Base-by-base conservation (phyloP, 2,113 vertebrate species). In the Platanista minor region DNA sequence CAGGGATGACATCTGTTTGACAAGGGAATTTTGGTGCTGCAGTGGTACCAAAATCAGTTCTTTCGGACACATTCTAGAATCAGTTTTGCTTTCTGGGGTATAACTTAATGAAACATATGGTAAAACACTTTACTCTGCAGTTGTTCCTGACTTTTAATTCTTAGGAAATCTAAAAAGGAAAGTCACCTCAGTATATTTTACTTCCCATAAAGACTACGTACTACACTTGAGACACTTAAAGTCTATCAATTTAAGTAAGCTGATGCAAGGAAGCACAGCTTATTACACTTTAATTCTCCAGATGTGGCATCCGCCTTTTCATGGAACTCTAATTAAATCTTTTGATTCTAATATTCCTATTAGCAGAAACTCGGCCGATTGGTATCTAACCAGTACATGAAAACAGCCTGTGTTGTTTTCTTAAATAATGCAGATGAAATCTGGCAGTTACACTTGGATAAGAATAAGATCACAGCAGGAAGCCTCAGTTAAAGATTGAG, bases 1-100 rank as follows among this genome's bases (percentile, higher is more conserved):
- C 97, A 97, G 97, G 97, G 98, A 93, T 96, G 97, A 97, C 98
- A 98, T 98, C 98, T 99, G 98, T 98, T 98, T 98, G 98, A 98
- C 98, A 98, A 98, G 98, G 97, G 95, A 98, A 96, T 97, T 95
- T 97, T 98, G 98, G 97, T 98, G 97, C 98, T 98, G 97, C 98
- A 97, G 97, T 97, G 74, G 95, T 97, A 97, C 95, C 98, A 97
- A 97, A 98, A 98, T 98, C 98, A 96, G 95, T 97, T 98, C 98
- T 98, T 97, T 98, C 97, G 97, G 98, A 98, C 98, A 98, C 97
- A 98, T 96, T 98, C 98, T 80, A 97, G 97, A 98, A 98, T 98
- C 96, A 98, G 98, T 98, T 98, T 97, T 97, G 95, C 83, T 94
- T 98, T 98, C 96, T 97, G 98, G 97, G 98, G 97, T 97, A 98